phyloP scores from a whole-genome alignment of 1,140 invertebrate species.

The Chironomus tepperi region DNA sequence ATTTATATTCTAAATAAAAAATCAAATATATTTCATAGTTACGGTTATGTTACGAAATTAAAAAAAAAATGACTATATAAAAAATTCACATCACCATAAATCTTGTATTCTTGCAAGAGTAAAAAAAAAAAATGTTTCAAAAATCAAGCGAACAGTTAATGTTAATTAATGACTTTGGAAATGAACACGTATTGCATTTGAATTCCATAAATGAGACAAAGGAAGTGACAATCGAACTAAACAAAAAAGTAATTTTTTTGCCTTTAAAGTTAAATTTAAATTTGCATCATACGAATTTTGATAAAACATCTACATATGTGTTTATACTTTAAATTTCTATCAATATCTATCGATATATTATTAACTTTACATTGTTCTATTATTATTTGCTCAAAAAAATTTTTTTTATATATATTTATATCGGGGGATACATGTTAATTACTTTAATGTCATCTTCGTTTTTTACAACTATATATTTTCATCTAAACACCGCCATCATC shows the following conservation, averaged over 20 bases:
- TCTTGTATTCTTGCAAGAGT: not conserved
- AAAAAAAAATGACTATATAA: not conserved
- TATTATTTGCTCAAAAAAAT: not conserved
- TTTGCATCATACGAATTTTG: not conserved
- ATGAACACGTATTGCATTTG: conserved; percentile 19
- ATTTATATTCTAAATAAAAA: not conserved
- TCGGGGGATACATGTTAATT: too few species aligned
- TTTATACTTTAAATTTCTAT: not conserved
- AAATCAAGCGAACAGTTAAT: not conserved
- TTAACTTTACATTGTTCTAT: conserved; percentile 3
- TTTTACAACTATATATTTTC: conserved; percentile 15
- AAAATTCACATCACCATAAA: not conserved
- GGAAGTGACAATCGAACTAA: too few species aligned
- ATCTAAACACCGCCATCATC: not conserved
- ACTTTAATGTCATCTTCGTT: not conserved
- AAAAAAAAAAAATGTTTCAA: not conserved
- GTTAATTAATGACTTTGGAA: conserved; percentile 19
- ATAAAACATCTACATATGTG: conserved; percentile 8
- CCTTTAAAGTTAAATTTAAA: not conserved
- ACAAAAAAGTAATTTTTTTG: too few species aligned
- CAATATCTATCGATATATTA: not conserved
- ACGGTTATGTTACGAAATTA: not conserved
- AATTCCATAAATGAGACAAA: not conserved
- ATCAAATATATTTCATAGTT: conserved; percentile 9
- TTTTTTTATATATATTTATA: too few species aligned